Percentiles rank a stretch among this genome's conserved stretches.
Conservation (phyloP, 2,113 vertebrate species). For the Marmota flaviventris region DNA sequence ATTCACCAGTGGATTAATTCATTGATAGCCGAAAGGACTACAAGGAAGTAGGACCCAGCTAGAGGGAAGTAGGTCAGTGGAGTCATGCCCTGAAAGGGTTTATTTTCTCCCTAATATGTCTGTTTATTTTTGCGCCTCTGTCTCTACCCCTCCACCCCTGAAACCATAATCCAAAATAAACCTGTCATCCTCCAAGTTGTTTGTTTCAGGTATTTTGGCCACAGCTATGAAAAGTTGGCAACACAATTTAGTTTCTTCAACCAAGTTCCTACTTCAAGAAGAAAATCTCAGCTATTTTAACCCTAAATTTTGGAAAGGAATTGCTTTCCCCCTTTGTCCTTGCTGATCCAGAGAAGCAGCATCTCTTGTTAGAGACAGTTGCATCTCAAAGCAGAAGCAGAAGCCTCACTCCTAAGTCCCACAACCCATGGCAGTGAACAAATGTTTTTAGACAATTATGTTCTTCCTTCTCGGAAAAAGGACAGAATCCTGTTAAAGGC, state of each 20-base stretch:
- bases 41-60: too few species aligned
- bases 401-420: neutral
- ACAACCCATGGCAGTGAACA: neutral
- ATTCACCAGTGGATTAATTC: too few species aligned
- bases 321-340: rapidly evolving
- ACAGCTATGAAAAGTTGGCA: too few species aligned
- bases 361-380: neutral
- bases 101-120: too few species aligned
- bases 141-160: too few species aligned
- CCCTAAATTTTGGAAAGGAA: neutral
- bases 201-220: too few species aligned
- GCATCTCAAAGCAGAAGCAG: neutral
- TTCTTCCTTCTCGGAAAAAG: neutral
- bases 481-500: neutral
- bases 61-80: too few species aligned
- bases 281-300: neutral
- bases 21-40: too few species aligned
- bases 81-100: too few species aligned
- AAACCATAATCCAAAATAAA: too few species aligned
- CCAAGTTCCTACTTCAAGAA: neutral
- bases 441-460: neutral
- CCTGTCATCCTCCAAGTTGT: too few species aligned
- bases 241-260: neutral
- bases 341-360: neutral
- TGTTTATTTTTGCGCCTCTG: too few species aligned